phyloP scores from a whole-genome alignment of 1,140 invertebrate genomes.

The Drosophila murphyi region DNA sequence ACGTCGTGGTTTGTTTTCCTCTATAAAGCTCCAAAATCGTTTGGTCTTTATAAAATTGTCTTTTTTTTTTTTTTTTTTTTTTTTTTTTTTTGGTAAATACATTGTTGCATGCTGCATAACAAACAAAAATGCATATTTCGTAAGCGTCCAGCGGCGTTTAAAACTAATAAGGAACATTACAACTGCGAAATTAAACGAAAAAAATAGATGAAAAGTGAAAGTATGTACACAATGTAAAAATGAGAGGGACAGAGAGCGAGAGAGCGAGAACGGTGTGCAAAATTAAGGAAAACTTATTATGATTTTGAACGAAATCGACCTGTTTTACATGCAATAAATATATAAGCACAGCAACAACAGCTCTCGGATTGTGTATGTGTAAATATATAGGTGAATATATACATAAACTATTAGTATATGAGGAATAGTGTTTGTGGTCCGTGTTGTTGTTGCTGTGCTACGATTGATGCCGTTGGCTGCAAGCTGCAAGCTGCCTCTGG shows the following conservation, averaged over 20 bases:
- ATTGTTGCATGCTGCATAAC: constrained; percentile 28
- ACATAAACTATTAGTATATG: neutral
- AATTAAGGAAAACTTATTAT: neutral
- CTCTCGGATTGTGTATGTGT: neutral
- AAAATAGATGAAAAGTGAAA: neutral
- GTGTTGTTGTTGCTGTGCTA: constrained; percentile 25
- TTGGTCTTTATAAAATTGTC: neutral
- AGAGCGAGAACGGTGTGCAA: neutral
- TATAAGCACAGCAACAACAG: constrained; percentile 1
- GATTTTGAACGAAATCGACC: constrained; percentile 13
- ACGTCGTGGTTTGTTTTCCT: neutral
- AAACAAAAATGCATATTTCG: constrained; percentile 29
- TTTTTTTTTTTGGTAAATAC: constrained; percentile 11
- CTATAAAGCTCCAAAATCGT: neutral
- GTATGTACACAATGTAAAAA: constrained; percentile 25
- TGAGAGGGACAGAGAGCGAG: neutral
- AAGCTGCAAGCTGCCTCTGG: constrained; percentile 19
- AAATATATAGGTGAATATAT: neutral
- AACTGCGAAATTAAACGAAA: constrained; percentile 3
- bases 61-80: neutral
- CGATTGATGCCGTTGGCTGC: constrained; percentile 5
- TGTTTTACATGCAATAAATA: constrained; percentile 1
- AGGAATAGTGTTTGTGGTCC: neutral
- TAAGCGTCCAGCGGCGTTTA: constrained; percentile 21
- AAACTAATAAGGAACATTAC: constrained; percentile 34